A percentile compares a stretch with the other conserved stretches of the same genome.
These are phyloP conservation scores for Xiphophorus couchianus DNA, from an alignment of 2,113 vertebrate genomes.

Conservation along the genomic window DNA sequence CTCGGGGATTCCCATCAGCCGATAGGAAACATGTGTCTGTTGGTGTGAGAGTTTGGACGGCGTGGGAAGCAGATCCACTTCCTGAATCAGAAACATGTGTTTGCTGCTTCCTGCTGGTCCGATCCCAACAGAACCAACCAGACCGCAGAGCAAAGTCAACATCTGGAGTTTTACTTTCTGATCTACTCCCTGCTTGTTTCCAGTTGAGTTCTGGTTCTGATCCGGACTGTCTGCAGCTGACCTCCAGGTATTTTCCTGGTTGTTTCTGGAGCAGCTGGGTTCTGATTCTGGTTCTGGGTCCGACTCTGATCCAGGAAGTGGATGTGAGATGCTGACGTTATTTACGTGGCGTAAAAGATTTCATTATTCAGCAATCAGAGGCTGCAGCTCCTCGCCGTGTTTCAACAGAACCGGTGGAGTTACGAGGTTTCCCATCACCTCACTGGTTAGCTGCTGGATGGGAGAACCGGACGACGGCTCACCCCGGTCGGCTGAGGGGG, in stretches of 20 bases:
- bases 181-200: background rate
- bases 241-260: background rate
- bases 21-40: constrained; percentile 76
- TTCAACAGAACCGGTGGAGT: constrained; percentile 39
- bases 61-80: constrained; percentile 49
- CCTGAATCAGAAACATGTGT: constrained; percentile 40
- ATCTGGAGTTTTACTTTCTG: background rate
- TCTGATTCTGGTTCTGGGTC: too few relatives aligned
- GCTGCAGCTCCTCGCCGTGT: too few relatives aligned
- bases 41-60: background rate
- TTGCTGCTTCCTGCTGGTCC: background rate
- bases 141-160: background rate
- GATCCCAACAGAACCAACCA: constrained; percentile 15
- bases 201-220: background rate
- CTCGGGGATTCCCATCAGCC: constrained; percentile 65
- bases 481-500: constrained; percentile 85
- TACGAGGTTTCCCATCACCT: constrained; percentile 79
- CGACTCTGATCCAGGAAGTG: too few relatives aligned
- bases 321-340: too few relatives aligned
- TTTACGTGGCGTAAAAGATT: too few relatives aligned
- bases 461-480: constrained; percentile 69
- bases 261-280: too few relatives aligned
- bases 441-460: constrained; percentile 70
- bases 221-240: background rate
- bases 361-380: too few relatives aligned